Conservation (phyloP, 2,797 vertebrate genomes). For the Microctenopoma steveboyesi region DNA sequence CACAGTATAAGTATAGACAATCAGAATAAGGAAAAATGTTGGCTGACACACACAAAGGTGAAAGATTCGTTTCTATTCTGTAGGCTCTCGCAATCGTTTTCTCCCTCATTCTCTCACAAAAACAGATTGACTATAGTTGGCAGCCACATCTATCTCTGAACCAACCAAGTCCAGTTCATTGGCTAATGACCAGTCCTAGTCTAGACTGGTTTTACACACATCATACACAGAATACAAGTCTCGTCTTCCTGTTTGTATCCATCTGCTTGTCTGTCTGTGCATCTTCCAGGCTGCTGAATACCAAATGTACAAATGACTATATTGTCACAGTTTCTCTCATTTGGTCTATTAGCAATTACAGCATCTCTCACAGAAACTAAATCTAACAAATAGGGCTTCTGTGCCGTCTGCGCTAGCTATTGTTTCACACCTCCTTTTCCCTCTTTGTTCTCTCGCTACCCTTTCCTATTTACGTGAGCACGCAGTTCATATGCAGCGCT, state of each 20-base stretch:
- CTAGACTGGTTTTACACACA: slow-evolving; percentile 40
- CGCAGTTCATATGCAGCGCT: slow-evolving; percentile 22
- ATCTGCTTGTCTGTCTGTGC: slow-evolving; percentile 45
- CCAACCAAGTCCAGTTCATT: slow-evolving; percentile 43
- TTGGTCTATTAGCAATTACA: slow-evolving; percentile 8
- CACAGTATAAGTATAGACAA: slow-evolving; percentile 35
- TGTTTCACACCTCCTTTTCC: slow-evolving; percentile 18
- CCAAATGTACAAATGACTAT: slow-evolving; percentile 23
- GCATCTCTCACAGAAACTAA: background rate
- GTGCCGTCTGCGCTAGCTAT: background rate
- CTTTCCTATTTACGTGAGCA: background rate
- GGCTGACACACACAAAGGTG: slow-evolving; percentile 24
- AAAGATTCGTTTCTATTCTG: slow-evolving; percentile 35
- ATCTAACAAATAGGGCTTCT: slow-evolving; percentile 3
- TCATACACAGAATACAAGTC: slow-evolving; percentile 24
- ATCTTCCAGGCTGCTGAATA: slow-evolving; percentile 27
- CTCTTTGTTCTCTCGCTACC: background rate
- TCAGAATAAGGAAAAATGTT: slow-evolving; percentile 32
- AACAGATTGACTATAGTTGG: slow-evolving; percentile 28
- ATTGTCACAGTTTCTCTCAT: slow-evolving; percentile 11
- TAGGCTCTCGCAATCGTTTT: slow-evolving; percentile 18
- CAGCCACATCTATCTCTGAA: slow-evolving; percentile 42
- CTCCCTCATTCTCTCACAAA: slow-evolving; percentile 13
- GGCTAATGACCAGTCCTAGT: slow-evolving; percentile 50
- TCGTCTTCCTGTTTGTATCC: slow-evolving; percentile 35